Evolutionary conservation across 2,888 invertebrate genomes (phyloP), one percentile per base, ranked within the genome.

Genomic region (Nemotelus pantherinus): DNA sequence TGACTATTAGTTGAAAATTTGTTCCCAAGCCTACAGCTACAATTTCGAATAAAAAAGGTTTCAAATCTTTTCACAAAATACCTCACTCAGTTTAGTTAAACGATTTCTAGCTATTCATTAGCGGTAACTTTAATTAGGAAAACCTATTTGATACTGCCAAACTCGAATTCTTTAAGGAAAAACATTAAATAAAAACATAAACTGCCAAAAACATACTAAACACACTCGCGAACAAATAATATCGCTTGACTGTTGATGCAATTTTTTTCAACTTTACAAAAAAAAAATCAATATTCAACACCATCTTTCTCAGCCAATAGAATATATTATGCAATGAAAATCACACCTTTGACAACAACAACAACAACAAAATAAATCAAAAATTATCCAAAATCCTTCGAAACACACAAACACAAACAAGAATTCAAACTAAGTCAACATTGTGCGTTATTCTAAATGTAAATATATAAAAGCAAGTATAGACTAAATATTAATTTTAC

Each of bases 361-460:
- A 48, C 58, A 41, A 45, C 39, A 75, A 55, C 71, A 70, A 67
- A 45, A 4, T 67, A 58, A 60, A 74, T 74, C 55, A 2, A 43
- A 50, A 74, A 45, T 47, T 5, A 70, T 39, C 44, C 5, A 74
- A 63, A 63, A 39, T 50, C 48, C 25, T 53, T 39, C 48, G 7
- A 50, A 48, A 25, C 48, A 63, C 64, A 76, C 65, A 50, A 44
- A 63, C 48, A 63, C 74, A 74, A 74, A 74, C 74, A 74, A 74
- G 74, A 60, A 41, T 47, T 60, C 55, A 70, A 71, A 77, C 70
- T 50, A 70, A 60, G 78, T 67, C 78, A 79, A 78, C 78, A 74
- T 80, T 80, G 80, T 77, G 79, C 79, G 76, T 80, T 80, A 80
- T 80, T 80, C 80, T 80, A 80, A 80, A 80, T 80, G 80, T 80